Conservation (phyloP, 2,888 invertebrate species). For the Petrophora chlorosata region DNA sequence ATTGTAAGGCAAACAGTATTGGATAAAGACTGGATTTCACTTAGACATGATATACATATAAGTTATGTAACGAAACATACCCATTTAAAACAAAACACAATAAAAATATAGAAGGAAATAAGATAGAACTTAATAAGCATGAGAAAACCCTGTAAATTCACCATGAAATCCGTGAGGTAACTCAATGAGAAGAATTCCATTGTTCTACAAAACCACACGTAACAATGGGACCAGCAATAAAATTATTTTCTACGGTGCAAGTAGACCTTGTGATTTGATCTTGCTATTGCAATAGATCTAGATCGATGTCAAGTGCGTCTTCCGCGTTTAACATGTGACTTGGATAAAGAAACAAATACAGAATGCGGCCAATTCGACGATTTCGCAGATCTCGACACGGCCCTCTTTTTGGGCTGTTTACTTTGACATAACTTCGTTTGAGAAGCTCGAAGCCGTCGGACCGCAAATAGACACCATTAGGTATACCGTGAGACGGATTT, state of each 20-base stretch:
- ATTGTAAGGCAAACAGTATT: too few relatives aligned
- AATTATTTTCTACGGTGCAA: too few relatives aligned
- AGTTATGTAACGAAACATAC: neutral
- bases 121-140: neutral
- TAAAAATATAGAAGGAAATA: neutral
- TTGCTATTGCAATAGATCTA: too few relatives aligned
- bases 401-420: conserved; percentile 15
- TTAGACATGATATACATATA: too few relatives aligned
- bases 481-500: conserved; percentile 7
- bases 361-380: conserved; percentile 9
- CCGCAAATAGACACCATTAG: conserved; percentile 14
- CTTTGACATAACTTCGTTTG: conserved; percentile 24
- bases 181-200: too few relatives aligned
- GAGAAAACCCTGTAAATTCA: neutral
- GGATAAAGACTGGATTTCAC: too few relatives aligned
- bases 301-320: conserved; percentile 9
- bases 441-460: conserved; percentile 12
- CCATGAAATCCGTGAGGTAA: neutral
- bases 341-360: neutral
- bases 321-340: conserved; percentile 6
- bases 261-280: too few relatives aligned
- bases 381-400: conserved; percentile 10
- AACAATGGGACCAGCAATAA: too few relatives aligned
- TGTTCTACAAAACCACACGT: neutral
- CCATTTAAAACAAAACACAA: neutral